Evolutionary conservation across 2,888 invertebrate species (phyloP).

Genomic region (Scelioninae gen. 2): DNA sequence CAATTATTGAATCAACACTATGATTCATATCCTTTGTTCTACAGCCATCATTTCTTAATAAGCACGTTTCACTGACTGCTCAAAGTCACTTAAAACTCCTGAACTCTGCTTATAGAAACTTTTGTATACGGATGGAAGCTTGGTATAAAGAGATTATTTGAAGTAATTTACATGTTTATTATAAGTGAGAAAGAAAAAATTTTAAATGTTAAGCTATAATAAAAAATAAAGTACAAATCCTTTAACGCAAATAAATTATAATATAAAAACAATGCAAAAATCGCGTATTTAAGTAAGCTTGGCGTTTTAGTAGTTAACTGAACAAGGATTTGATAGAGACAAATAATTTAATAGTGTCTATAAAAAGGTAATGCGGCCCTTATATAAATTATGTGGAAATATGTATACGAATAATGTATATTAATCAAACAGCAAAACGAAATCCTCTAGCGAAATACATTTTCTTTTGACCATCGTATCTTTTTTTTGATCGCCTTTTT

Average conservation of each 20-base stretch:
- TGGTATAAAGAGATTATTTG: not conserved
- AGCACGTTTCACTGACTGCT: not conserved
- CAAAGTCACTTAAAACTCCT: conserved; percentile 7
- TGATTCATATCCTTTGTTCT: no score
- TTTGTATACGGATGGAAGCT: conserved; percentile 14
- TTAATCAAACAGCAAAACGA: conserved; percentile 23
- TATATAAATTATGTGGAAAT: conserved; percentile 13
- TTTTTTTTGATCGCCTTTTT: not conserved
- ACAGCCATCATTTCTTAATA: no score
- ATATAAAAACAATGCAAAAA: conserved; percentile 1
- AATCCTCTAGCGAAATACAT: conserved; percentile 21
- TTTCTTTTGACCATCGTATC: conserved; percentile 20
- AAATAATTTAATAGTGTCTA: conserved; percentile 30
- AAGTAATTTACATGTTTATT: not conserved
- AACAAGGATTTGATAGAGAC: conserved; percentile 6
- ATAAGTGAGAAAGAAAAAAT: not conserved
- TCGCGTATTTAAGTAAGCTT: conserved; percentile 5
- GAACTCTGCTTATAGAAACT: conserved; percentile 17
- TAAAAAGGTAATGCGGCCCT: conserved; percentile 5
- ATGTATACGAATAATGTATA: conserved; percentile 19
- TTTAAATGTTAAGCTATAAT: not conserved
- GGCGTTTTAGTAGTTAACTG: not conserved
- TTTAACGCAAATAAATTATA: not conserved
- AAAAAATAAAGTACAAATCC: no score
- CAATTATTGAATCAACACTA: no score